Evolutionary conservation across 2,888 invertebrate species (phyloP).

Genomic region (Latrodectus elegans): DNA sequence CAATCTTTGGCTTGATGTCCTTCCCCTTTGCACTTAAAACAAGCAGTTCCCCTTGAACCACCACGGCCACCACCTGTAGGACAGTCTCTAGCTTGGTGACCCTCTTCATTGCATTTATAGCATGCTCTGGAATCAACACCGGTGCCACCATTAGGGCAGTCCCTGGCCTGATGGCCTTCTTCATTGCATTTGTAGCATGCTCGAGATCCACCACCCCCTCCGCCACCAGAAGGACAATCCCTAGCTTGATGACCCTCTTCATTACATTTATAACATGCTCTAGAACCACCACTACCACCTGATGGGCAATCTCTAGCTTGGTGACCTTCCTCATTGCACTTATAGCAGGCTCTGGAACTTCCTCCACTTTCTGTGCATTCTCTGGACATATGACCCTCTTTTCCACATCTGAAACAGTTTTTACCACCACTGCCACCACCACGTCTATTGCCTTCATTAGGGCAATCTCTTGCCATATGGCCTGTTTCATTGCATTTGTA

Average conservation of each 20-base stretch:
- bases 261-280: constrained; percentile 69
- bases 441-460: constrained; percentile 7
- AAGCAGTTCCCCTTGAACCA: constrained; percentile 37
- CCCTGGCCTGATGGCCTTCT: constrained; percentile 71
- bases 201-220: constrained; percentile 14
- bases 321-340: constrained; percentile 70
- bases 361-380: constrained; percentile 67
- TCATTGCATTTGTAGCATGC: constrained; percentile 70
- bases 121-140: constrained; percentile 67
- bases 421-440: constrained; percentile 18
- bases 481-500: constrained; percentile 71
- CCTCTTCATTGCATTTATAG: constrained; percentile 70
- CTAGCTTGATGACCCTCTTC: constrained; percentile 68
- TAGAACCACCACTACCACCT: constrained; percentile 66
- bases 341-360: constrained; percentile 56
- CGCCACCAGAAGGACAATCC: constrained; percentile 59
- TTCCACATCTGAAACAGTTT: constrained; percentile 70
- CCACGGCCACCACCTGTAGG: constrained; percentile 9
- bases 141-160: constrained; percentile 68
- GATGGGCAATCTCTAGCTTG: constrained; percentile 65
- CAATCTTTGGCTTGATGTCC: constrained; percentile 69
- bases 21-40: constrained; percentile 65
- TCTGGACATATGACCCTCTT: constrained; percentile 71
- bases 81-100: constrained; percentile 70
- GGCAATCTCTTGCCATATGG: constrained; percentile 69